Conservation (phyloP, 2,888 invertebrate genomes). For the Drosophila nr. medialis region DNA sequence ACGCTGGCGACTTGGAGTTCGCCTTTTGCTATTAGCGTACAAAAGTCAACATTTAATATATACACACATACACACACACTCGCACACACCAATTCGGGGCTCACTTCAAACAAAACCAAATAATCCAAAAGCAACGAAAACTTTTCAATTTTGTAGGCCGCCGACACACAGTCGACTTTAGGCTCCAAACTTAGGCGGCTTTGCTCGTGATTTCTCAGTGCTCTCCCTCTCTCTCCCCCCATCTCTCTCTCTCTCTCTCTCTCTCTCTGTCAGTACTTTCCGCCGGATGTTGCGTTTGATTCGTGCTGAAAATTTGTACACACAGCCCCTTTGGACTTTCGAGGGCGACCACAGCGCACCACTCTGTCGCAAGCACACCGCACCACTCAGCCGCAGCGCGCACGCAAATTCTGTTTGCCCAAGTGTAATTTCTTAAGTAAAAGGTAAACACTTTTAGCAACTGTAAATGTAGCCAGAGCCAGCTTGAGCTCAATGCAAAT, state of each 20-base stretch:
- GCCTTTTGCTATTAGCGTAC: constrained; percentile 75
- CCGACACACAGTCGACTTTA: constrained; percentile 10
- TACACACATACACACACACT: constrained; percentile 18
- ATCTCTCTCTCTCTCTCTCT: not conserved
- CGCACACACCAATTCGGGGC: constrained; percentile 17
- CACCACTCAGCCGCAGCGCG: constrained; percentile 27
- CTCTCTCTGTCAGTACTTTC: constrained; percentile 11
- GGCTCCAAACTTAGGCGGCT: not conserved
- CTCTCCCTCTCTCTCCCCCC: not conserved
- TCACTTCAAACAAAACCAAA: constrained; percentile 69
- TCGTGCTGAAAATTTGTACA: constrained; percentile 59
- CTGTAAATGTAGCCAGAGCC: constrained; percentile 57
- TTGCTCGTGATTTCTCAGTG: constrained; percentile 5
- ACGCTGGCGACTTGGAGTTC: constrained; percentile 41
- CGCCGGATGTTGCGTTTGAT: constrained; percentile 65
- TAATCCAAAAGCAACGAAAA: constrained; percentile 63
- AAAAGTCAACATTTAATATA: constrained; percentile 73
- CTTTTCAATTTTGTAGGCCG: constrained; percentile 73
- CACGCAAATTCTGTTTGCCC: constrained; percentile 80
- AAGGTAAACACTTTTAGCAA: constrained; percentile 82
- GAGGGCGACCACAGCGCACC: constrained; percentile 11
- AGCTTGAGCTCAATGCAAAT: constrained; percentile 47
- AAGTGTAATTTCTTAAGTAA: constrained; percentile 83
- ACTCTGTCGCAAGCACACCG: constrained; percentile 11
- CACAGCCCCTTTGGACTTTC: constrained; percentile 66